Conservation (phyloP, 2,113 vertebrate genomes). For the Elachura formosa region DNA sequence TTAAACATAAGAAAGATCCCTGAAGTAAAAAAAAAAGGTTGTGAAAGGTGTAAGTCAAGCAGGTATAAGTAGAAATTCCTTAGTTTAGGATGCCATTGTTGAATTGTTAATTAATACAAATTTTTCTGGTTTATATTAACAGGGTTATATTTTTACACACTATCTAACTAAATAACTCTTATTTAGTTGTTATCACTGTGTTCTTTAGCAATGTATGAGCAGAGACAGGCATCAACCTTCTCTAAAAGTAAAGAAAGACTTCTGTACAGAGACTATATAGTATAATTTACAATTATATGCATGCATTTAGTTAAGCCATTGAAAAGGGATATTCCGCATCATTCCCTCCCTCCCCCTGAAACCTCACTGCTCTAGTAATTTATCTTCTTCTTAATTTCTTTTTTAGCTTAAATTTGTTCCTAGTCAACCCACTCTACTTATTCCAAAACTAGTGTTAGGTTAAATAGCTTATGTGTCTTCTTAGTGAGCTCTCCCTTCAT, state of each 20-base stretch:
- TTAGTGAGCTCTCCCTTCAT: not conserved
- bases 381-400: not conserved
- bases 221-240: not conserved
- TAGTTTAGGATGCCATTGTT: not conserved
- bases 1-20: not conserved
- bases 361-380: not conserved
- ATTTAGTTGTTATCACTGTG: not conserved
- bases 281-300: not conserved
- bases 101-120: not conserved
- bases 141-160: not conserved
- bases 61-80: not conserved
- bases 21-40: not conserved
- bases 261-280: rapidly evolving
- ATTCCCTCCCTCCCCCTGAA: not conserved
- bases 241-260: not conserved
- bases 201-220: not conserved
- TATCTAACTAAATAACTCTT: too few relatives aligned
- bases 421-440: not conserved
- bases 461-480: not conserved
- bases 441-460: not conserved
- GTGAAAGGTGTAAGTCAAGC: not conserved
- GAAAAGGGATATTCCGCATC: not conserved
- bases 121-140: not conserved
- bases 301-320: not conserved
- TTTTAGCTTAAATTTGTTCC: not conserved